These are phyloP conservation scores for Scaptomyza cyrtandrae DNA, from an alignment of 2,888 invertebrate genomes.

Conservation along the genomic window DNA sequence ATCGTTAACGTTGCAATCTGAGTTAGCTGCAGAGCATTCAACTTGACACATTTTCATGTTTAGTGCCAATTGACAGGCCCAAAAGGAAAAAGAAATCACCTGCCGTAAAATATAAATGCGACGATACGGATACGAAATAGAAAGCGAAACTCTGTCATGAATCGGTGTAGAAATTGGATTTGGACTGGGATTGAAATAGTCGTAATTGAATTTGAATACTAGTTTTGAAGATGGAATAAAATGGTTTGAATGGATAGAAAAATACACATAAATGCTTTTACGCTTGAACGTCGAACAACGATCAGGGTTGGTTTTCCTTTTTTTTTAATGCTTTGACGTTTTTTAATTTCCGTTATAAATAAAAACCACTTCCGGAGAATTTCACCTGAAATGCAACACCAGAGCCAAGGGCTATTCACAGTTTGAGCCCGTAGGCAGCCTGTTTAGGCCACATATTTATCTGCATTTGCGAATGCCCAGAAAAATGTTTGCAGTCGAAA, in stretches of 20 bases:
- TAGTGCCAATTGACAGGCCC: neutral
- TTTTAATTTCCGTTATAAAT: conserved; percentile 79
- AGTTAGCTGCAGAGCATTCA: no score
- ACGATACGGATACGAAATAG: neutral
- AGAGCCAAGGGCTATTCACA: conserved; percentile 16
- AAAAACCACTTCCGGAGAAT: conserved; percentile 67
- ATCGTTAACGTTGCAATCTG: no score
- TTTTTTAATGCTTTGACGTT: conserved; percentile 57
- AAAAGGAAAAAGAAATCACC: conserved; percentile 10
- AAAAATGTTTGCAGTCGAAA: neutral
- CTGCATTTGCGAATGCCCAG: neutral
- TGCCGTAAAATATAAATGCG: conserved; percentile 23
- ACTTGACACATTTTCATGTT: neutral
- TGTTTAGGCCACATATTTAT: neutral
- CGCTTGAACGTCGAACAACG: no score
- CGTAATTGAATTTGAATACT: neutral
- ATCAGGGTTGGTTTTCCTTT: conserved; percentile 11
- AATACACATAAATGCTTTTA: no score
- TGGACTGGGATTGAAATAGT: neutral
- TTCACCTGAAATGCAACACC: conserved; percentile 18
- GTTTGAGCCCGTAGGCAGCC: conserved; percentile 14
- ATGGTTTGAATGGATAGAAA: no score
- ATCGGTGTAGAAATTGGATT: neutral
- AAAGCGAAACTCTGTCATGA: conserved; percentile 11
- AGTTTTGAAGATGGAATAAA: neutral